These are phyloP conservation scores for Hiodon alosoides DNA, from an alignment of 2,113 vertebrate species.

Conservation along the genomic window DNA sequence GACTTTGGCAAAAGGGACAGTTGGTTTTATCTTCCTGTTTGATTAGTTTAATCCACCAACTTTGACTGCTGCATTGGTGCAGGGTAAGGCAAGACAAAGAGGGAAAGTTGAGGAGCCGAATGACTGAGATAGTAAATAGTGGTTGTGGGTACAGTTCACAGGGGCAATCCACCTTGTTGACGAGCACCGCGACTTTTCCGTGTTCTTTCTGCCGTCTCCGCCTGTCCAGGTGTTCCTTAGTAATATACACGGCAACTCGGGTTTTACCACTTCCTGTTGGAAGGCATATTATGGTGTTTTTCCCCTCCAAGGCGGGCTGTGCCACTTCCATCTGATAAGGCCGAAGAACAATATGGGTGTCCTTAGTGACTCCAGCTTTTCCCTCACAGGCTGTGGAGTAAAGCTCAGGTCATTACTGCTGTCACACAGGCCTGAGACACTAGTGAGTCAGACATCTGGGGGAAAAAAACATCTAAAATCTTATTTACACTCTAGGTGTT, in stretches of 20 bases:
- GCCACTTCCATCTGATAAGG: constrained; percentile 90
- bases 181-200: constrained; percentile 86
- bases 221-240: constrained; percentile 80
- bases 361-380: constrained; percentile 46
- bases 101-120: neutral
- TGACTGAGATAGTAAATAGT: neutral
- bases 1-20: no score
- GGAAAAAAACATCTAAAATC: neutral
- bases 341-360: constrained; percentile 70
- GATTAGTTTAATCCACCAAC: no score
- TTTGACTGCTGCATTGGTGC: no score
- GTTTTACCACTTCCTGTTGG: constrained; percentile 97
- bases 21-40: no score
- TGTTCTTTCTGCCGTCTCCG: constrained; percentile 51
- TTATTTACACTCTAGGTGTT: neutral
- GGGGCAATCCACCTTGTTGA: constrained; percentile 79
- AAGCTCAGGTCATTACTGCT: no score
- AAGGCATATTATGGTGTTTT: constrained; percentile 90
- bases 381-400: no score
- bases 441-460: neutral
- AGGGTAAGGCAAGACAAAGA: no score
- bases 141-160: neutral
- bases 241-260: constrained; percentile 86
- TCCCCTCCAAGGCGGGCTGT: constrained; percentile 76
- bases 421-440: neutral